Evolutionary conservation across 2,113 vertebrate genomes (phyloP), one percentile per base, ranked within the genome.

Genomic region (Propithecus coquereli): DNA sequence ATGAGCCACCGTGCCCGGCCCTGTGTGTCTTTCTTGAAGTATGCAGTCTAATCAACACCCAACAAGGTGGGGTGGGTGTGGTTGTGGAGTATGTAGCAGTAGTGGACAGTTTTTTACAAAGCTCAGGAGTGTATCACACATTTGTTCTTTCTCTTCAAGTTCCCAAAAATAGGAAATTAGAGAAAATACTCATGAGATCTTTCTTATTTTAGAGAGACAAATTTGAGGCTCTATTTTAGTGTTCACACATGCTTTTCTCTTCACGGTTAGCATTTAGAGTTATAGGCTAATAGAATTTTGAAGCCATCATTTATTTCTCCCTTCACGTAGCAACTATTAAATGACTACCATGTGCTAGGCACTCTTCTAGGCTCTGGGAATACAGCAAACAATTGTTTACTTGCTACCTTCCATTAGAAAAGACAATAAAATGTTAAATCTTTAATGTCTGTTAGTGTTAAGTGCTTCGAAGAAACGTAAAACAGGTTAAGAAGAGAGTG

Each of bases 391-490:
- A 85, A 54, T 8, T n/a, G 32, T 92, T 77, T 88, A 61, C 27
- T 82, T 90, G 11, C 45, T 70, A 30, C 34, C 8, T 47, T 85
- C 11, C 74, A 80, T 37, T 93, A 63, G 91, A 73, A 82, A 95
- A 61, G 30, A 63, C 23, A 77, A 50, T 83, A 73, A 63, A 94
- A 92, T 83, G 32, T 59, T 57, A 81, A 16, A 63, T 32, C 79
- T 66, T 79, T 70, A 77, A 77, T 96, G 16, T 90, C 65, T 87
- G 11, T 9, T 81, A 74, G 20, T 84, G 89, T 70, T 85, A 65
- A 84, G 73, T 87, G 23, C 32, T 85, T 95, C 90, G 54, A 80
- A 90, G 74, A 94, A 96, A 92, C 95, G 16, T 70, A 65, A 94
- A 92, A 17, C n/a, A 90, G 17, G 43, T 6, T 74, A 32, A 74